Base-by-base conservation (phyloP, 2,797 vertebrate species). In the Eulemur rubriventer region DNA sequence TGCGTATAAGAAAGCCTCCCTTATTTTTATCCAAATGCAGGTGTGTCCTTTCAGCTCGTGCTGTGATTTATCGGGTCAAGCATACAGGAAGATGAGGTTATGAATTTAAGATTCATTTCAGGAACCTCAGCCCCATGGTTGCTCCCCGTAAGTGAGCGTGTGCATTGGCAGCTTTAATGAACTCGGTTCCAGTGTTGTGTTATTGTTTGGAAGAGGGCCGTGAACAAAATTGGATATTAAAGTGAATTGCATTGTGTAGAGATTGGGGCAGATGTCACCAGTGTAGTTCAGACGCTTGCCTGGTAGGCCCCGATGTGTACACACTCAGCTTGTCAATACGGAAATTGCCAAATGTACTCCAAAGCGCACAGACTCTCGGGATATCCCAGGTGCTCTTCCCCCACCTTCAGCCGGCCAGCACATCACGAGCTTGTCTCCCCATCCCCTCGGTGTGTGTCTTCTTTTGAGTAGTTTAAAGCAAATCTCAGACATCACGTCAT, bases 141-240 rank as follows among this genome's bases (percentile, higher is more conserved):
- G 38, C 26, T 50, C 3, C 1, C 1, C 26, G 0, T n/a, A 20
- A 33, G 33, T 13, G 18, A 12, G 4, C 52, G 7, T 26, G 0
- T 2, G 28, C 7, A 10, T 0, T 4, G 30, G 43, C 61, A 2
- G 9, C 50, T 16, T 33, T 83, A 4, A 1, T 63, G 43, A 78
- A 0, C 4, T n/a, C n/a, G 28, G 61, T 52, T 70, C 67, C 2
- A 0, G 0, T 35, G 55, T n/a, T 18, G 63, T 28, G 2, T 46
- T 90, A 35, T 7, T 73, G 63, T 65, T 67, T 86, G 10, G 8
- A n/a, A 85, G 20, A 70, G n/a, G 24, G 35, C 16, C 33, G 52
- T 33, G 78, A 52, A 10, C 41, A 67, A 48, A 28, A 41, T 75
- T 0, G 26, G 35, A 46, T 41, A 6, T 12, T 72, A 7, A 73